Evolutionary conservation across 1,140 invertebrate species (phyloP), one percentile per base, ranked within the genome.

Genomic region (Thaumatotibia leucotreta): DNA sequence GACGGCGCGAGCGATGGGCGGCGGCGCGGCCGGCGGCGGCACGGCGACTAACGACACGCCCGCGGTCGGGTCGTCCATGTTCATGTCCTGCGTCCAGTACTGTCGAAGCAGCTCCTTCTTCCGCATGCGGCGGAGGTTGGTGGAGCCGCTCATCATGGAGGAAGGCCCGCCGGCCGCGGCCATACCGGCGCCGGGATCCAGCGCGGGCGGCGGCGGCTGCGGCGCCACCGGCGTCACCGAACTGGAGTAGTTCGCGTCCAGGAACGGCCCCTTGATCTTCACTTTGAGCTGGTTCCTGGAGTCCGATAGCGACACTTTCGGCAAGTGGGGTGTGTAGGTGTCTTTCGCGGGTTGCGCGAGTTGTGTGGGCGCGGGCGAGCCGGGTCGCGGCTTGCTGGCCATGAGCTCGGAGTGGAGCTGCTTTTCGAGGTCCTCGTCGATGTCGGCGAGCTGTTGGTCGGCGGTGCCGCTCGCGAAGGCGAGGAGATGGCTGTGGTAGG

Each of bases 231-330:
- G 82, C 49, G 91, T 79, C 9, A 91, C 84, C 4, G 89, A 88
- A 64, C 89, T 88, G 1, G 94, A 92, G 72, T 96, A 96, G 76
- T 96, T 96, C 0, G 95, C 95, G 75, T 96, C 95, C 58, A 95
- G 84, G 76, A 97, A 96, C 0, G 97, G 96, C 9, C 96, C 97
- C 85, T 97, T 97, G 68, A 97, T 97, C 86, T 98, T 98, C 0
- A 98, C 95, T 83, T 97, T 97, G 0, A 97, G 82, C 76, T 97
- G 96, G 88, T 97, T 97, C 14, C 96, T 90, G 0, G 96, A 95
- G 82, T 96, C 96, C 8, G 92, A 93, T 10, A 96, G 84, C 0
- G 94, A 94, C 0, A 94, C 93, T 75, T 96, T 96, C 4, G 86
- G 93, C 74, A 91, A 93, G 73, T 84, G 85, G 9, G 86, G 91